Percentiles rank a stretch among this genome's conserved stretches.
Evolutionary conservation across 2,888 invertebrate species (phyloP).

Genomic region (Apamea sordens): DNA sequence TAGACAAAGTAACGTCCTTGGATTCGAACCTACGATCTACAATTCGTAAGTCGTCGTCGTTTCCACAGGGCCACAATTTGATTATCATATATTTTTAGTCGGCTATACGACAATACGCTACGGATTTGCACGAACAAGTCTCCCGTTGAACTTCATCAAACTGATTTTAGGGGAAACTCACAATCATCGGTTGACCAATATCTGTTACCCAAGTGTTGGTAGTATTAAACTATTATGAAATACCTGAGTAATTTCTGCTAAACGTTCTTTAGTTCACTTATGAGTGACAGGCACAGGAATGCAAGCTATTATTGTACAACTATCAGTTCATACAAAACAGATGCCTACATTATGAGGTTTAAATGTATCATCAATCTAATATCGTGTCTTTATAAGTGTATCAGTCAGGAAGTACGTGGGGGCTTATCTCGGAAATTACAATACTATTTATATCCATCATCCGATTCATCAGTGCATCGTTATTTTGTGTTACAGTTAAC

Average conservation of each 20-base stretch:
- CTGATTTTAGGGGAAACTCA: neutral
- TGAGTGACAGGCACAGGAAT: conserved; percentile 44
- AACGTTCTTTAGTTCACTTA: conserved; percentile 1
- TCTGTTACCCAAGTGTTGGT: neutral
- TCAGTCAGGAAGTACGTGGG: conserved; percentile 5
- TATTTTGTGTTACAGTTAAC: neutral
- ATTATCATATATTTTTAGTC: neutral
- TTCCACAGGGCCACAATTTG: neutral
- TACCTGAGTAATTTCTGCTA: conserved; percentile 7
- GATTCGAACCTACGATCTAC: neutral
- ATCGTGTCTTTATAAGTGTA: conserved; percentile 10
- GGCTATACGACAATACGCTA: too few species aligned
- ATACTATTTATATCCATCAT: conserved; percentile 3
- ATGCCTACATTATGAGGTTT: conserved; percentile 32
- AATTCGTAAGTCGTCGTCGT: neutral
- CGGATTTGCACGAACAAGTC: too few species aligned
- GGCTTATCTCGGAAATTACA: conserved; percentile 17
- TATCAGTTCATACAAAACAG: conserved; percentile 49
- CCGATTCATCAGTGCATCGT: neutral
- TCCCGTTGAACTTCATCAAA: neutral
- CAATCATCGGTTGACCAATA: conserved; percentile 5
- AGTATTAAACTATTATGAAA: conserved; percentile 1
- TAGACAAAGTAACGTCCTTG: neutral
- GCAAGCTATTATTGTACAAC: conserved; percentile 33
- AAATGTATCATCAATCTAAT: conserved; percentile 45